These are phyloP conservation scores for Cromileptes altivelis DNA, from an alignment of 2,113 vertebrate species.

Conservation along the genomic window DNA sequence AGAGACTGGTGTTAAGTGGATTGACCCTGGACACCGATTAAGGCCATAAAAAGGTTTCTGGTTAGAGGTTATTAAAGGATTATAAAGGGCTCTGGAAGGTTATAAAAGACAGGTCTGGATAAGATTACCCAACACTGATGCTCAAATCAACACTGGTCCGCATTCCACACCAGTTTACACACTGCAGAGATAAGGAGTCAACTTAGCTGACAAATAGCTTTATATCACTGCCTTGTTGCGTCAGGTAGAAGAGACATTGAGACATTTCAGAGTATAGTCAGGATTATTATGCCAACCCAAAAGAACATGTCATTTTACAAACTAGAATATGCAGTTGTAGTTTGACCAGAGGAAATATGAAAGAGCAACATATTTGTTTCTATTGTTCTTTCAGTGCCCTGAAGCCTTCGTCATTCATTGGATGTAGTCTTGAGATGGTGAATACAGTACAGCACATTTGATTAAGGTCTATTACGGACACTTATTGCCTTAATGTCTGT, in stretches of 20 bases:
- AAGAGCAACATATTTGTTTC: not conserved
- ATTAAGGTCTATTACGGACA: no score
- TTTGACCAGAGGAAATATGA: not conserved
- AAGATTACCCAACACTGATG: constrained; percentile 49
- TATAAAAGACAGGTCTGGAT: constrained; percentile 64
- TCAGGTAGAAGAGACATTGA: not conserved
- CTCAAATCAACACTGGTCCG: constrained; percentile 42
- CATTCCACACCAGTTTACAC: constrained; percentile 52
- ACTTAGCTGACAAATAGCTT: not conserved
- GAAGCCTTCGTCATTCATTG: not conserved
- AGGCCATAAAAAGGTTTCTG: constrained; percentile 56
- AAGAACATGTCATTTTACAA: not conserved
- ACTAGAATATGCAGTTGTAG: not conserved
- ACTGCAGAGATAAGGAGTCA: not conserved
- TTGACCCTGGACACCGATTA: constrained; percentile 68
- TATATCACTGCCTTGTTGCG: not conserved
- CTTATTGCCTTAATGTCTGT: no score
- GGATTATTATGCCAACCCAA: not conserved
- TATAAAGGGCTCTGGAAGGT: constrained; percentile 49
- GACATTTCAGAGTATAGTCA: not conserved
- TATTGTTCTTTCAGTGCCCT: not conserved
- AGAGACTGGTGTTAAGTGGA: constrained; percentile 61
- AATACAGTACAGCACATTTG: no score
- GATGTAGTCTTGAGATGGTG: not conserved
- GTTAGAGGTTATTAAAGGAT: constrained; percentile 70